Base-by-base conservation (phyloP, 2,888 invertebrate genomes). In the Lissonota sp. region DNA sequence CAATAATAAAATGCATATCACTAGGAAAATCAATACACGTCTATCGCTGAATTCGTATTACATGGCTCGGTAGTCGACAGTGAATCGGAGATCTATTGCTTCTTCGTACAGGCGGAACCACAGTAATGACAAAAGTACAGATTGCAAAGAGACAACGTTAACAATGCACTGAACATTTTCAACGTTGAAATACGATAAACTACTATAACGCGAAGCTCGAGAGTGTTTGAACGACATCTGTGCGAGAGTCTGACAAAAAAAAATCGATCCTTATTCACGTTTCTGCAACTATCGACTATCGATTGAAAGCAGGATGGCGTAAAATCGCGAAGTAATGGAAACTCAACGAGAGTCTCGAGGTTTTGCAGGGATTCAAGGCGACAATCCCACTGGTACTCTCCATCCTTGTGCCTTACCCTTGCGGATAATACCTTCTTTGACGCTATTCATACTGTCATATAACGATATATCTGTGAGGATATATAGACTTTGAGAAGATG, bases 1-100 rank as follows among this genome's bases (percentile, higher is more conserved):
- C 74, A 80, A 88, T 87, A 89, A 90, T 88, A 89, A 26, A 89
- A 88, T 63, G 88, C 88, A 89, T 88, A 84, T 81, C 81, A 84
- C 82, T 85, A 77, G 81, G 10, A 74, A 78, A 70, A 73, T 69
- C 58, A 72, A 71, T 49, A 42, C 14, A 10, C n/a, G 8, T 77
- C 10, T 16, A 53, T 14, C 16, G 7, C 26, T 4, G 0, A 49
- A 37, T n/a, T n/a, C n/a, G n/a, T n/a, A n/a, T n/a, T n/a, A n/a
- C n/a, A n/a, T n/a, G n/a, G n/a, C n/a, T n/a, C n/a, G n/a, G n/a
- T n/a, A n/a, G n/a, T n/a, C n/a, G n/a, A n/a, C n/a, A 7, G 42
- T 37, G 37, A 58, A 8, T 37, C n/a, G 6, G 37, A 3, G n/a
- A 40, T 60, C 12, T 6, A 40, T 12, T 57, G 26, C 10, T 64